Percentiles rank a stretch among this genome's conserved stretches.
These are phyloP conservation scores for Tragelaphus strepsiceros DNA, from an alignment of 2,113 vertebrate genomes.

Conservation along the genomic window DNA sequence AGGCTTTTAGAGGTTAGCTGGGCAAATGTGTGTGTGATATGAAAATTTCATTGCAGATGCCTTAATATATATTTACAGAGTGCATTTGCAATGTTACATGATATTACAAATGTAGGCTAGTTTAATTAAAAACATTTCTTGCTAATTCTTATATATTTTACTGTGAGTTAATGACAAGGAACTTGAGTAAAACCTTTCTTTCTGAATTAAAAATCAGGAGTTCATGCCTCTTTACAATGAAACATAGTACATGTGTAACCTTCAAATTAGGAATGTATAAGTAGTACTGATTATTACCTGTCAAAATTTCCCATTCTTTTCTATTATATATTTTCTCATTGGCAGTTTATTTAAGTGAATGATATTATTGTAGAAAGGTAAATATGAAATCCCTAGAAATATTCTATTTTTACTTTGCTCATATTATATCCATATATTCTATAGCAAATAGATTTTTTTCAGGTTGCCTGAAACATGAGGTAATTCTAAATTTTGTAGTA, in stretches of 20 bases:
- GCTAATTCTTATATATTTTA: background rate
- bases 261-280: background rate
- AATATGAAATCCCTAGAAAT: constrained; percentile 25
- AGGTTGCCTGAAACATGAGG: background rate
- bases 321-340: background rate
- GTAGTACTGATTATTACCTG: background rate
- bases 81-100: background rate
- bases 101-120: constrained; percentile 21
- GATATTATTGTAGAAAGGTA: background rate
- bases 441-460: constrained; percentile 2
- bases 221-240: background rate
- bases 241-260: background rate
- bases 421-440: background rate
- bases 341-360: constrained; percentile 48
- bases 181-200: background rate
- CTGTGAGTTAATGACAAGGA: background rate
- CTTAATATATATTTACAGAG: constrained; percentile 31
- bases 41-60: background rate
- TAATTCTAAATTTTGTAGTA: constrained; percentile 34
- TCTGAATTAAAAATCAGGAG: constrained; percentile 15
- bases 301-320: background rate
- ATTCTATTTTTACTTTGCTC: constrained; percentile 5
- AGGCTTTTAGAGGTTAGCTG: constrained; percentile 58
- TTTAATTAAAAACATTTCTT: constrained; percentile 17
- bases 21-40: constrained; percentile 21